Conservation (phyloP, 2,113 vertebrate species). For the Silurus meridionalis region DNA sequence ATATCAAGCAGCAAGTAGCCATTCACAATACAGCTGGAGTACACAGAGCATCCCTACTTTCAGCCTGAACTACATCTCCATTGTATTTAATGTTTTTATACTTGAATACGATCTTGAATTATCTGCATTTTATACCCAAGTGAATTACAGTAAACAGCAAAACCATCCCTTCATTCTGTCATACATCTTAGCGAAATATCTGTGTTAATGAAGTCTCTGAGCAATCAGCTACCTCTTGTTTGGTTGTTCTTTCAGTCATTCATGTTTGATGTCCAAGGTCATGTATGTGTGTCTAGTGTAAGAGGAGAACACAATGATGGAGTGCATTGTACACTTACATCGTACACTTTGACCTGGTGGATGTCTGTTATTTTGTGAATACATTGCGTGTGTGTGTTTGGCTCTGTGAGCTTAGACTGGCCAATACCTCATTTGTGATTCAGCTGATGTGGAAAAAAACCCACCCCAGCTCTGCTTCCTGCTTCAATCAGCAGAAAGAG, state of each 20-base stretch:
- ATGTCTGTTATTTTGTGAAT: too few species aligned
- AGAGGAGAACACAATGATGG: too few species aligned
- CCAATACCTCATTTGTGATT: not conserved
- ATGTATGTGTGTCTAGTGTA: not conserved
- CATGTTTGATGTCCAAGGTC: not conserved
- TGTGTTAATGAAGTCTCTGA: not conserved
- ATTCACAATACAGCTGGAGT: not conserved
- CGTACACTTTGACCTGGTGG: too few species aligned
- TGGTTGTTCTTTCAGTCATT: not conserved
- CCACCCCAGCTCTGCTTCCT: not conserved
- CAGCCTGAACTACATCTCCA: not conserved
- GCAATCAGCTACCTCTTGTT: not conserved
- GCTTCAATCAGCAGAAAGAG: not conserved
- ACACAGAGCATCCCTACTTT: not conserved
- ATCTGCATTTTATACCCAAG: not conserved
- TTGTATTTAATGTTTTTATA: not conserved
- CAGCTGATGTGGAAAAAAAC: not conserved
- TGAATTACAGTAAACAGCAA: not conserved
- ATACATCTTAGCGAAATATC: not conserved
- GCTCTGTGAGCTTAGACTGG: not conserved
- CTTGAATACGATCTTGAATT: not conserved
- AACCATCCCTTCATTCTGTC: not conserved
- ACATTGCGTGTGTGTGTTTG: not conserved
- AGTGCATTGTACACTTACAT: too few species aligned
- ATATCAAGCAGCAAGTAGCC: not conserved